Evolutionary conservation across 2,113 vertebrate genomes (phyloP), one percentile per base, ranked within the genome.

Genomic region (Mormoops blainvillei): DNA sequence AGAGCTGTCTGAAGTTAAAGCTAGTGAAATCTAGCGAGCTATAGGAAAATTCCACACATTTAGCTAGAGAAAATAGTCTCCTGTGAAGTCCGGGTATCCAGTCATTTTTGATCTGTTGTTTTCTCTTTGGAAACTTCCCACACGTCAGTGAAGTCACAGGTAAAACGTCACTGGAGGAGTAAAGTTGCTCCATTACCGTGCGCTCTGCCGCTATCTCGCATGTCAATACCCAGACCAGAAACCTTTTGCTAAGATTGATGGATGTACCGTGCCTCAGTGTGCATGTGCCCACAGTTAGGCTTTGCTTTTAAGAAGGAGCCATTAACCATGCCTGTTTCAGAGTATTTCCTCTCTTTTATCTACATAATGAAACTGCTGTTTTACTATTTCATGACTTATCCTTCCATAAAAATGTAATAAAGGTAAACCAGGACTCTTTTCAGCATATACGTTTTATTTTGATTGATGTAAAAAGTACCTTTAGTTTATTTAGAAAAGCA

Each of bases 161-260:
- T 95, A 87, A 96, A 97, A 93, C 93, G 81, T 91, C 95, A 81
- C 94, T 97, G 93, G 67, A 88, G 93, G 89, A 97, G 94, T 77
- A 87, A 87, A 96, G 89, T 87, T 82, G 82, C 87, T 96, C 97
- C 96, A 97, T 97, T 97, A 96, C 97, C 96, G 82, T 15, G 20
- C 87, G 89, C 84, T 93, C 89, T 89, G 96, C 81, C 87, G 31
- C 87, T 82, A 61, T 67, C 68, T 94, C 68, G 52, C 65, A 93
- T 85, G 97, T 95, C 97, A 97, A 97, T 97, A 97, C 80, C 96
- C 83, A 89, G 94, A 92, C 80, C 80, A 94, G 96, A 92, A 97
- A 70, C 89, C 97, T 92, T 97, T 97, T 94, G 89, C 95, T 95
- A 58, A 87, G 58, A 83, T 97, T 98, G 97, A 98, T 97, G 97